Evolutionary conservation across 1,140 invertebrate genomes (phyloP).

Genomic region (Euura lappo): DNA sequence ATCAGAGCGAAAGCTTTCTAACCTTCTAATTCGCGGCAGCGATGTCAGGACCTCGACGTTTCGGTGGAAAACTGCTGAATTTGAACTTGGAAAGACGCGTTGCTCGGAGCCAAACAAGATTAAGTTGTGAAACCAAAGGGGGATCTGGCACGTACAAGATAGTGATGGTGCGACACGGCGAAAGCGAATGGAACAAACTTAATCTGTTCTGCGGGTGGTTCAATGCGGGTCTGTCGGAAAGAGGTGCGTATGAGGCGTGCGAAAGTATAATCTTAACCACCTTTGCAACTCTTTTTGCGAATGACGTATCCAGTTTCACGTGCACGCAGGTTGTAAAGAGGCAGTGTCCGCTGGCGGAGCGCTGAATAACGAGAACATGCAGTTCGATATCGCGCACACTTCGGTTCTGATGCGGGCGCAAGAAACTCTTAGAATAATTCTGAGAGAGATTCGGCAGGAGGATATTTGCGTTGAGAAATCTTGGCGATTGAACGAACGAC

Average conservation of each 20-base stretch:
- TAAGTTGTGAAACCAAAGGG: too few relatives aligned
- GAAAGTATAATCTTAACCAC: slow-evolving; percentile 42
- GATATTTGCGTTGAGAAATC: slow-evolving; percentile 65
- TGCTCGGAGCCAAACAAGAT: too few relatives aligned
- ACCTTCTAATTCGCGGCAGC: too few relatives aligned
- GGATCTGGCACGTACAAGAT: slow-evolving; percentile 50
- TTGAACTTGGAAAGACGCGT: too few relatives aligned
- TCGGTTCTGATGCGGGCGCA: slow-evolving; percentile 71
- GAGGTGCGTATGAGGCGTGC: slow-evolving; percentile 35
- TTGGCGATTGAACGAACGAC: slow-evolving; percentile 77
- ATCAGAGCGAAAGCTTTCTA: too few relatives aligned
- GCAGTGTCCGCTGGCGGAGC: background rate
- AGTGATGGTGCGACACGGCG: slow-evolving; percentile 66
- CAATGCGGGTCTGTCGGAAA: slow-evolving; percentile 51
- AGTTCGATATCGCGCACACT: slow-evolving; percentile 45
- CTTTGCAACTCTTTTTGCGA: slow-evolving; percentile 61
- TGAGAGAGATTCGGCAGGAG: slow-evolving; percentile 64
- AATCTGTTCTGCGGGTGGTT: slow-evolving; percentile 68
- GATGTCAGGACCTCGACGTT: too few relatives aligned
- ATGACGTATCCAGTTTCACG: slow-evolving; percentile 59
- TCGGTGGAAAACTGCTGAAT: too few relatives aligned
- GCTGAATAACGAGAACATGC: background rate
- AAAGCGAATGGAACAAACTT: slow-evolving; percentile 66
- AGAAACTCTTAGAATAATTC: slow-evolving; percentile 67
- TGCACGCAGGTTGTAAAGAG: slow-evolving; percentile 64